phyloP scores from a whole-genome alignment of 2,888 invertebrate genomes.

The Polyploca ridens region DNA sequence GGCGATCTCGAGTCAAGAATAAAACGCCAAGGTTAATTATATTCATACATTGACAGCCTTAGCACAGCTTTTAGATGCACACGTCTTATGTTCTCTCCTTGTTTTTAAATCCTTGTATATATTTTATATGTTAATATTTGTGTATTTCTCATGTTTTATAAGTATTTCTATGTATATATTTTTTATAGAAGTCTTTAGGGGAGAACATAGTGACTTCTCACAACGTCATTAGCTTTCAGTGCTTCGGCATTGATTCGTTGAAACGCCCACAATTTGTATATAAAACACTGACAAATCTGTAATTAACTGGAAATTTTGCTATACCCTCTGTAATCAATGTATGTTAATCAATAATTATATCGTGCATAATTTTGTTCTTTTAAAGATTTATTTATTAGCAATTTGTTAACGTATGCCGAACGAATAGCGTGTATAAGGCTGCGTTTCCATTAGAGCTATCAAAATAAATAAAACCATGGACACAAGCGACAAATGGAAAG shows the following conservation, averaged over 20 bases:
- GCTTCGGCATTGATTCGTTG: conserved; percentile 35
- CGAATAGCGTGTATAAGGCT: neutral
- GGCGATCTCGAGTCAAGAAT: conserved; percentile 82
- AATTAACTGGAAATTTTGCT: conserved; percentile 30
- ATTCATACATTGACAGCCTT: conserved; percentile 45
- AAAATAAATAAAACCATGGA: too few relatives aligned
- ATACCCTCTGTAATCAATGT: conserved; percentile 1
- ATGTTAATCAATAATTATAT: neutral
- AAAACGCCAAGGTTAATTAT: conserved; percentile 74
- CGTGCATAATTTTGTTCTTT: neutral
- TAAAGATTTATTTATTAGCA: neutral
- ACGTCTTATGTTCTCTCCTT: conserved; percentile 57
- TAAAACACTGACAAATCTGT: conserved; percentile 49
- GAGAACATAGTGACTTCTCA: conserved; percentile 53
- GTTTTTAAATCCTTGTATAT: neutral
- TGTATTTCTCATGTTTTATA: neutral
- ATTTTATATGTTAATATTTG: neutral
- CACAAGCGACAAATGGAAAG: too few relatives aligned
- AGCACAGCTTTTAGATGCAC: conserved; percentile 68
- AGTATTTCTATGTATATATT: conserved; percentile 14
- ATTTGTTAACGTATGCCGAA: neutral
- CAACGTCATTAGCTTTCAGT: conserved; percentile 29
- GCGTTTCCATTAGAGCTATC: neutral
- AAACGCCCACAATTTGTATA: conserved; percentile 48
- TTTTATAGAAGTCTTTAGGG: conserved; percentile 20